Evolutionary conservation across 1,140 invertebrate species (phyloP), one percentile per base, ranked within the genome.

Genomic region (Augochlora pura): DNA sequence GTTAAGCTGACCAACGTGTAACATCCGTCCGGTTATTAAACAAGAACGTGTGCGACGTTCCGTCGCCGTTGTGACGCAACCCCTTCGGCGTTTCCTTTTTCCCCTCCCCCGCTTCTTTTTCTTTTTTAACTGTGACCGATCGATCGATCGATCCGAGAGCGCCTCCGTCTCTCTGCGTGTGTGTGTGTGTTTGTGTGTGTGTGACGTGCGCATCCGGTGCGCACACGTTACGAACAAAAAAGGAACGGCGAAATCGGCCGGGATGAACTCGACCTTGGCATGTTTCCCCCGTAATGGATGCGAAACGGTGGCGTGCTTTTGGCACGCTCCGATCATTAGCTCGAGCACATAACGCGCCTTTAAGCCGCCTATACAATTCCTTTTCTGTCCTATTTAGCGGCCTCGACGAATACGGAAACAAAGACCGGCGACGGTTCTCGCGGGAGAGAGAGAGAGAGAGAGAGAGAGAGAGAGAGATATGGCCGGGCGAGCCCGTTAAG

Each of bases 241-340:
- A 32, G 32, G 32, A 32, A 32, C 39, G 46, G 46, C 71, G 52
- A 64, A 52, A 79, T 74, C 77, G 60, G 70, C 21, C 32, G 23
- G 77, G 62, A 78, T 73, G 62, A 66, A 54, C 76, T 77, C 76
- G 76, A 72, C 76, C 76, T 72, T 77, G 76, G 59, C 76, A 77
- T 69, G 68, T 10, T 72, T 79, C 52, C 16, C 16, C 70, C 6
- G 52, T 60, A 73, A 66, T 66, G 76, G 76, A 78, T 21, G 60
- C 71, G 65, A 66, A n/a, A 23, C n/a, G 42, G 62, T 60, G 23
- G 23, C 14, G 16, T 21, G 38, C 52, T 74, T 79, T 74, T 74
- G 77, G 70, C 70, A 74, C 39, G 39, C 8, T 18, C 12, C n/a
- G 6, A 14, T 6, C 70, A 38, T 79, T 65, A 49, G 52, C 67